Base-by-base conservation (phyloP, 2,113 vertebrate species). In the Semnopithecus entellus region DNA sequence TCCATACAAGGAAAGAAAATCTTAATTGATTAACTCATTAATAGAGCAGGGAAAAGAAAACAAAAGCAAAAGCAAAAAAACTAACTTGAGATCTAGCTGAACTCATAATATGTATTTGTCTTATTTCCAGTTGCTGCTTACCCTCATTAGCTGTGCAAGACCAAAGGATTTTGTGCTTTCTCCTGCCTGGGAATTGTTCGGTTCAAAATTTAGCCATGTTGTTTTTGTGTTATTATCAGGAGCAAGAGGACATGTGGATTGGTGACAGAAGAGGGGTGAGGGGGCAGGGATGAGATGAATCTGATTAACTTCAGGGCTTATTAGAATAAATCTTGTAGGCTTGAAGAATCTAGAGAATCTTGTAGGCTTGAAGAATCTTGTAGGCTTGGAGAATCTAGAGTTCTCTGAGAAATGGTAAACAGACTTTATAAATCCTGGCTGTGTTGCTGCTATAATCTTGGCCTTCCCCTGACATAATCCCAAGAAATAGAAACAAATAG, bases 251-350 rank as follows among this genome's bases (percentile, higher is more conserved):
- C 52, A 20, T 13, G 40, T 81, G n/a, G 22, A 17, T 22, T 75
- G 17, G 40, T 30, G 35, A 48, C 17, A 8, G 30, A n/a, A 23
- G 25, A 30, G 43, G 2, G 30, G 32, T 0, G 0, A 7, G 5
- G 13, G 18, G 30, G 20, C 48, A n/a, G 18, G 25, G 16, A 4
- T 89, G 40, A 76, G 10, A 17, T 57, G 32, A 84, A 38, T 48
- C 38, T 5, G 6, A 43, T 89, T n/a, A 43, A 79, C 64, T 55
- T 70, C 8, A 40, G 32, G 64, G 5, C 8, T 92, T 52, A 59
- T 52, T 66, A 92, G 20, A 68, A 79, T 83, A 86, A 64, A 86
- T 18, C 40, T 22, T 38, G 30, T 2, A 73, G 30, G 2, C 75
- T 6, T 91, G 45, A 91, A 75, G 40, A 92, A n/a, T 35, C 38